Base-by-base conservation (phyloP, 2,797 vertebrate species). In the Meda fulgida region DNA sequence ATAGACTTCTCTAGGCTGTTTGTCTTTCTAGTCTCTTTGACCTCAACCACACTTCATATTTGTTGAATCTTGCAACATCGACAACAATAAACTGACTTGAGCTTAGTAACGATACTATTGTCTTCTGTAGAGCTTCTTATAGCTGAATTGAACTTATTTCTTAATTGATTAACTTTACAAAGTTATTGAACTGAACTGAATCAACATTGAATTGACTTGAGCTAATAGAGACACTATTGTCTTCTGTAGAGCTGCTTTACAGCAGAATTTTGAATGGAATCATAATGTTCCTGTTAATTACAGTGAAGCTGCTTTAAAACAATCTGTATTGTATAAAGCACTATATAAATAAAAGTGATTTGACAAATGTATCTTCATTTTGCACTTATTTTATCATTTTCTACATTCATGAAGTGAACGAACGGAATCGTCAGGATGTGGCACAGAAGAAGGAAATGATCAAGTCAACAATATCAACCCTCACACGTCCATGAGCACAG, bases 351-450 rank as follows among this genome's bases (percentile, higher is more conserved):
- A 31, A 29, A 18, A 29, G 1, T 18, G 6, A 29, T 14, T 18
- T 65, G 7, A 31, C 16, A 29, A 16, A 16, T 65, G 7, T 65
- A 31, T 65, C 60, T 31, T 65, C 14, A 18, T 65, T 65, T 26
- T 63, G 36, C 53, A 60, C 14, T 65, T 65, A 19, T 63, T 36
- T 36, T 0, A 19, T 58, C 0, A 29, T 7, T 11, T 65, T 63
- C 10, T 65, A 2, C 58, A 63, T 65, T 19, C 18, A 40, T 71
- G 1, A 71, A 81, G 84, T 73, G 77, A 66, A 72, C 55, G 23
- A 80, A 13, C 36, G 1, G 77, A 84, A 58, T 78, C 65, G 1
- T 60, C 48, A 70, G n/a, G n/a, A 77, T 69, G 46, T 67, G 48
- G 26, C 26, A 65, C 70, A 78, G 36, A 78, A 29, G 5, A 78